phyloP scores from a whole-genome alignment of 1,140 invertebrate genomes.

The Paraescarpia echinospica region DNA sequence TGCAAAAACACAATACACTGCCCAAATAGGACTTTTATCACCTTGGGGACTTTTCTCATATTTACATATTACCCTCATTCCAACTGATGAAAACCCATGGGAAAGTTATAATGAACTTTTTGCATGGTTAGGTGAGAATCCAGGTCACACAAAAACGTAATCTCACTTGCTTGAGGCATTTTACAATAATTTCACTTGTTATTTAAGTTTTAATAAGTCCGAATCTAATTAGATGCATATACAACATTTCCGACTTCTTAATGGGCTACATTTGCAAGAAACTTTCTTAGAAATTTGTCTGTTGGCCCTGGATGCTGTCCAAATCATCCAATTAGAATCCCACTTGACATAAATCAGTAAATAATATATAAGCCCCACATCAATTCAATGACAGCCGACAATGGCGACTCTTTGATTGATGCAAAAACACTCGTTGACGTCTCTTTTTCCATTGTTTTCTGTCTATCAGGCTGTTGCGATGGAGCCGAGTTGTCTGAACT shows the following conservation, averaged over 20 bases:
- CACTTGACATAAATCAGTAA: slow-evolving; percentile 1
- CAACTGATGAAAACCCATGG: too few relatives aligned
- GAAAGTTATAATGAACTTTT: too few relatives aligned
- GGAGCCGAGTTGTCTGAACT: neutral
- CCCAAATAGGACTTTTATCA: too few relatives aligned
- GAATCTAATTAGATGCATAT: neutral
- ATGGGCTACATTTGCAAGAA: neutral
- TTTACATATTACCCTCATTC: neutral
- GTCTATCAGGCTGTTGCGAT: neutral
- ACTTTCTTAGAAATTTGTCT: neutral
- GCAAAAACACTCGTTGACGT: neutral
- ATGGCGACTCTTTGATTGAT: neutral
- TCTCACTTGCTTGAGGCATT: too few relatives aligned
- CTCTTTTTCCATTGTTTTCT: neutral
- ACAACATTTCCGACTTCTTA: neutral
- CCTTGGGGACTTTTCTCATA: too few relatives aligned
- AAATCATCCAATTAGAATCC: neutral
- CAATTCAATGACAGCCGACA: neutral
- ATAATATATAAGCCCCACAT: neutral
- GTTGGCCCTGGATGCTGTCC: neutral
- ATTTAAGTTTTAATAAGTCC: neutral
- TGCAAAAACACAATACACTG: too few relatives aligned
- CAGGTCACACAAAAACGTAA: too few relatives aligned
- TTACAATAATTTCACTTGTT: too few relatives aligned
- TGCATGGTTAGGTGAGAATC: too few relatives aligned